Base-by-base conservation (phyloP, 1,140 invertebrate species). In the Papilio glaucus region DNA sequence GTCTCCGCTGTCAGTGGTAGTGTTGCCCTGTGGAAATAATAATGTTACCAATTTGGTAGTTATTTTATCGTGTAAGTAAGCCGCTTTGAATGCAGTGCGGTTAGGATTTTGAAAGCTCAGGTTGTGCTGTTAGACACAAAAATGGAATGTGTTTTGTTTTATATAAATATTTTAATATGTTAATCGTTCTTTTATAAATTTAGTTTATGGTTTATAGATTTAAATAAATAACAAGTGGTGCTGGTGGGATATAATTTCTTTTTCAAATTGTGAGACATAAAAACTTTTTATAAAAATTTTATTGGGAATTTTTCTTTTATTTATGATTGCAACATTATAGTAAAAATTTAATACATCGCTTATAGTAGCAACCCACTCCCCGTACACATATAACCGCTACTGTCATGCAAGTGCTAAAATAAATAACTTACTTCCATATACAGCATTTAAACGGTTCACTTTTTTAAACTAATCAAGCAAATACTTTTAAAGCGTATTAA, bases 1-100 rank as follows among this genome's bases (percentile, higher is more conserved):
- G 93, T 92, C 15, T 93, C 93, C 15, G 96, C 96, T 69, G 96
- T 96, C 15, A 97, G 91, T n/a, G 96, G 96, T 80, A 97, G 93
- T 37, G 96, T 97, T 65, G 96, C 96, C 94, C 96, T 97, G 94
- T 74, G 57, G 62, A 75, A 74, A 80, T 71, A 76, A 72, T 62
- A 73, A 80, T 24, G 38, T 70, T 63, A 68, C 63, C 70, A 68
- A 76, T 73, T 74, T 77, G 67, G 53, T 71, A 77, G 77, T 67
- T 77, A 75, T 78, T 80, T 72, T 61, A 26, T 45, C 9, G 24
- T 53, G 45, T 65, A 21, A 38, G 18, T 29, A 21, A 41, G 49
- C 15, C 15, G 10, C 60, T 24, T 42, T 33, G 6, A 53, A 68
- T 76, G 80, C 78, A 74, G 85, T 90, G 87, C 86, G 72, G 85